Base-by-base conservation (phyloP, 2,113 vertebrate species). In the Burhinus oedicnemus region DNA sequence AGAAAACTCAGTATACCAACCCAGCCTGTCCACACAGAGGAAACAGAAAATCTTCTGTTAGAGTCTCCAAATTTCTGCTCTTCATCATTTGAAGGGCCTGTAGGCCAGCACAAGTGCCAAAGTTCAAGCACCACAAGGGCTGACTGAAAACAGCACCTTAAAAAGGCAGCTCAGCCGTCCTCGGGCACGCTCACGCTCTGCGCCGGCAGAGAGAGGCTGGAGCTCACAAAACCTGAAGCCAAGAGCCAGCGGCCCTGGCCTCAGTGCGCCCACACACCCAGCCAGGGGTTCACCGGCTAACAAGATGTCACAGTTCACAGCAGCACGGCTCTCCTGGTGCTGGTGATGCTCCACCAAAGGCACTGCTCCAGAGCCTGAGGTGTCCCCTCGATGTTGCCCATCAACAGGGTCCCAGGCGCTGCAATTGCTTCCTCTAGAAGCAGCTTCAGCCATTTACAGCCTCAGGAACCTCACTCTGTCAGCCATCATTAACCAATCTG, bases 351-450 rank as follows among this genome's bases (percentile, higher is more conserved):
- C 36, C 83, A 44, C 2, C 5, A 0, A 22, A 18, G 52, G 83
- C 68, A 12, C 1, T 3, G 11, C 76, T 51, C 58, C 1, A 1
- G 20, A 57, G 34, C 66, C n/a, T 0, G 0, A 4, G 36, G 49
- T 2, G 21, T 52, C 54, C 60, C 40, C 51, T 32, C 34, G 2
- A 16, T 0, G 22, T 4, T 22, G 49, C 49, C 55, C 70, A 26
- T 15, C 8, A 1, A 3, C 0, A 2, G 64, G 14, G 23, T 30
- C 49, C 65, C 47, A 40, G 30, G 17, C 1, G 5, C 64, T 36
- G 57, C 64, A 5, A 12, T 1, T 11, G 21, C 30, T 55, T 55
- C 66, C 25, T 44, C 44, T 47, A 22, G 60, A 44, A 87, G 42
- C 36, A 72, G 87, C 62, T 65, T 66, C 62, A 57, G 83, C 34